These are phyloP conservation scores for Bombus affinis DNA, from an alignment of 1,140 invertebrate genomes.

Conservation along the genomic window DNA sequence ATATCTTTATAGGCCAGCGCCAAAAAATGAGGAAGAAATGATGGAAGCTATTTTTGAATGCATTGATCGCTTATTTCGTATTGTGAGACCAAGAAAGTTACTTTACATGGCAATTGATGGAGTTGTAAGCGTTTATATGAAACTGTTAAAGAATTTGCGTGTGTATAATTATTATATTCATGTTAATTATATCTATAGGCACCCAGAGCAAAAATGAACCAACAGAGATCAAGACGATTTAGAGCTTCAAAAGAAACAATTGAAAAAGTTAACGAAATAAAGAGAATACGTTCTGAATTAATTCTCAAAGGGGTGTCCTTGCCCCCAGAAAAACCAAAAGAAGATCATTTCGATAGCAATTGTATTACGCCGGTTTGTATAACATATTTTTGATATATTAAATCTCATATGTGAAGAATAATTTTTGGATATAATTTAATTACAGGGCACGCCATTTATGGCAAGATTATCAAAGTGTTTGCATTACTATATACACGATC, in stretches of 20 bases:
- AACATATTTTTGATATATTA: not conserved
- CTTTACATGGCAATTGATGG: slow-evolving; percentile 99
- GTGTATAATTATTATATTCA: not conserved
- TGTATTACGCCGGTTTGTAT: slow-evolving; percentile 95
- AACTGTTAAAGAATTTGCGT: too few relatives aligned
- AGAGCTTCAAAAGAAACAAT: slow-evolving; percentile 96
- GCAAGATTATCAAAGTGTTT: slow-evolving; percentile 95
- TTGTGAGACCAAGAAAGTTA: slow-evolving; percentile 96
- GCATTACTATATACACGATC: slow-evolving; percentile 97
- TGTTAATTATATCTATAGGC: slow-evolving; percentile 84
- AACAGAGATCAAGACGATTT: slow-evolving; percentile 98
- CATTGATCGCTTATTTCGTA: slow-evolving; percentile 97
- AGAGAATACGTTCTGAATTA: slow-evolving; percentile 90
- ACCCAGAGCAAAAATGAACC: slow-evolving; percentile 99
- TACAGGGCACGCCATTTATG: slow-evolving; percentile 98
- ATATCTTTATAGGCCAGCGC: slow-evolving; percentile 89
- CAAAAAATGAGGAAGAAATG: slow-evolving; percentile 99
- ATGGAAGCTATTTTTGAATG: slow-evolving; percentile 99
- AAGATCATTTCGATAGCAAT: slow-evolving; percentile 98
- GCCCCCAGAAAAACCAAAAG: slow-evolving; percentile 95
- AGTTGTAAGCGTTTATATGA: slow-evolving; percentile 87
- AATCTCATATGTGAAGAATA: not conserved
- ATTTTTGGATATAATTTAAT: slow-evolving; percentile 16
- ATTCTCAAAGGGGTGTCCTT: slow-evolving; percentile 89
- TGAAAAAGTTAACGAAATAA: slow-evolving; percentile 95